These are phyloP conservation scores for Pteropus rufus DNA, from an alignment of 2,797 vertebrate genomes.

Conservation along the genomic window DNA sequence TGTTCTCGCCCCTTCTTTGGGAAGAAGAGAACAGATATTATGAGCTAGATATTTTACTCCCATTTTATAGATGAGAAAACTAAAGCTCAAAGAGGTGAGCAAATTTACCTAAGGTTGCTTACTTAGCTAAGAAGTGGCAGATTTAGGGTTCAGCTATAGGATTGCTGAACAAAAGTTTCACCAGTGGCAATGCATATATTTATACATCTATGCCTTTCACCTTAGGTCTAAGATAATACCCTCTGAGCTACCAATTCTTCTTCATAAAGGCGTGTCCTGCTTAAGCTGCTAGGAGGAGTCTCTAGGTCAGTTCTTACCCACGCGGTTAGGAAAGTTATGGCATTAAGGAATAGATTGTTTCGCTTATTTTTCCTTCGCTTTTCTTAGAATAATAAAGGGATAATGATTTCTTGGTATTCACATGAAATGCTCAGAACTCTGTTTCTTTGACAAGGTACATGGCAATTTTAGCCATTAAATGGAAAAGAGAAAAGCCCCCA, in stretches of 20 bases:
- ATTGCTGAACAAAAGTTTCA: background rate
- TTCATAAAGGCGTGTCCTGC: background rate
- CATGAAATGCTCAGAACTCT: background rate
- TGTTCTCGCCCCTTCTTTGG: background rate
- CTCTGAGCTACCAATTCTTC: background rate
- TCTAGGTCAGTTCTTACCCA: background rate
- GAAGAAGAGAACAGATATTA: background rate
- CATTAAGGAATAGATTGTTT: background rate
- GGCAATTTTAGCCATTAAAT: background rate
- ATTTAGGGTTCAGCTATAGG: background rate
- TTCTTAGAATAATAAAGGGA: conserved; percentile 35
- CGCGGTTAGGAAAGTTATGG: background rate
- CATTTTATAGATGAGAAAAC: conserved; percentile 6
- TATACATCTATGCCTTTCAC: background rate
- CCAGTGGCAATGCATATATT: background rate
- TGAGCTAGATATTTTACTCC: background rate
- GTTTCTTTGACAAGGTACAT: background rate
- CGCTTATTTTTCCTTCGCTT: background rate
- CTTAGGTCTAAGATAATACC: background rate
- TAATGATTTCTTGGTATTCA: background rate
- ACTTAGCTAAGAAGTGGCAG: background rate
- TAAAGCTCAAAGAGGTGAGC: background rate
- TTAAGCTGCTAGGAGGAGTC: background rate
- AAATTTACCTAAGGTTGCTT: background rate
- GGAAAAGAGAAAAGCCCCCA: background rate